A percentile compares a stretch with the other conserved stretches of the same genome.
phyloP scores from a whole-genome alignment of 1,140 invertebrate genomes.

The Drosophila setifemur region DNA sequence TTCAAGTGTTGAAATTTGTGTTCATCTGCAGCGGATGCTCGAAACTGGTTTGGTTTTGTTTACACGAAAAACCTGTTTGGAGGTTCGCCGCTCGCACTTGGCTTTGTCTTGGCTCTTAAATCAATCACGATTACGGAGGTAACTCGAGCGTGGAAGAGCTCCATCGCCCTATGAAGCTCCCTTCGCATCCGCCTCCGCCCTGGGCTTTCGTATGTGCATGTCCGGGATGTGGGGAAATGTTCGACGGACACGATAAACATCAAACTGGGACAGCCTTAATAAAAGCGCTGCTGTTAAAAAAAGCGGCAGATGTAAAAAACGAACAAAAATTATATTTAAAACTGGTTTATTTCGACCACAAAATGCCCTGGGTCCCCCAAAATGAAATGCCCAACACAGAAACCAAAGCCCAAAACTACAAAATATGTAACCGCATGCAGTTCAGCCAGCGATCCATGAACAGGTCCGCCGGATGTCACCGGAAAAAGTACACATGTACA shows the following conservation, averaged over 20 bases:
- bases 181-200: neutral
- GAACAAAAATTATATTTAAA: slow-evolving; percentile 64
- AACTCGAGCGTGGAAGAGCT: slow-evolving; percentile 14
- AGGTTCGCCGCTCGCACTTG: slow-evolving; percentile 18
- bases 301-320: slow-evolving; percentile 23
- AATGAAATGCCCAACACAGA: slow-evolving; percentile 30
- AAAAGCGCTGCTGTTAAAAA: slow-evolving; percentile 54
- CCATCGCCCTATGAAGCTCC: too few species aligned
- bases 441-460: slow-evolving; percentile 70
- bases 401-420: slow-evolving; percentile 34
- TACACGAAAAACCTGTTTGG: slow-evolving; percentile 39
- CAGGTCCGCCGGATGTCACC: slow-evolving; percentile 12
- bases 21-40: slow-evolving; percentile 38
- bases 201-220: slow-evolving; percentile 13
- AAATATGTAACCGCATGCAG: slow-evolving; percentile 27
- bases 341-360: slow-evolving; percentile 61
- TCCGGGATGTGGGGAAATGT: slow-evolving; percentile 66
- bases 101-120: slow-evolving; percentile 56
- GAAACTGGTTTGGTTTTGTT: slow-evolving; percentile 66
- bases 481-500: slow-evolving; percentile 11
- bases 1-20: slow-evolving; percentile 71
- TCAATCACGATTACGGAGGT: slow-evolving; percentile 58
- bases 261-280: slow-evolving; percentile 70
- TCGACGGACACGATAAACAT: slow-evolving; percentile 56
- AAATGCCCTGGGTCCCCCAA: slow-evolving; percentile 32